Conservation (phyloP, 1,140 invertebrate genomes). For the Drosophila oshimai region DNA sequence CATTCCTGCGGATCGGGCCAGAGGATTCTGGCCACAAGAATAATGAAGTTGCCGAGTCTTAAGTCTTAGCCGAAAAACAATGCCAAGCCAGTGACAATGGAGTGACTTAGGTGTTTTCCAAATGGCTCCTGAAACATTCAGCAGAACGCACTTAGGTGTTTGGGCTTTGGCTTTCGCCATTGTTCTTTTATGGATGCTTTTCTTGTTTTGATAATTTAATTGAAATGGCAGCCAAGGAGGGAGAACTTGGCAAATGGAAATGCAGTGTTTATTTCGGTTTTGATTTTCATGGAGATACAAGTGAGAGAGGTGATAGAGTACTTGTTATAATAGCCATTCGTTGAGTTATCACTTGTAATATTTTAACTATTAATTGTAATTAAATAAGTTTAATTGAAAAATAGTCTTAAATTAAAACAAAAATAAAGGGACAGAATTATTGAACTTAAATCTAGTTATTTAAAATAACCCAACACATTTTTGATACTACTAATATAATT, state of each 20-base stretch:
- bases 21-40: conserved; percentile 59
- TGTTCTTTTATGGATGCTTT: conserved; percentile 39
- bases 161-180: conserved; percentile 26
- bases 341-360: no score
- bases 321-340: background rate
- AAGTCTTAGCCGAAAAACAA: conserved; percentile 67
- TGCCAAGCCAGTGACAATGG: conserved; percentile 54
- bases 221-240: conserved; percentile 52
- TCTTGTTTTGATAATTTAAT: conserved; percentile 78
- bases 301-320: background rate
- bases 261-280: conserved; percentile 54
- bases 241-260: conserved; percentile 43
- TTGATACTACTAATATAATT: no score
- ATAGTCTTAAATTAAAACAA: no score
- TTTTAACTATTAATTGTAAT: no score
- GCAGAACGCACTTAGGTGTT: conserved; percentile 65
- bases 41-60: conserved; percentile 76
- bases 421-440: no score
- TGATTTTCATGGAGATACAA: conserved; percentile 18
- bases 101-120: conserved; percentile 57
- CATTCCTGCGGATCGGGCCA: conserved; percentile 42
- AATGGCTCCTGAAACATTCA: conserved; percentile 27
- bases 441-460: no score
- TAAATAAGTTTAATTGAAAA: no score
- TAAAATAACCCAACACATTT: no score